Base-by-base conservation (phyloP, 2,797 vertebrate species). In the Rhabdophis nuchalis region DNA sequence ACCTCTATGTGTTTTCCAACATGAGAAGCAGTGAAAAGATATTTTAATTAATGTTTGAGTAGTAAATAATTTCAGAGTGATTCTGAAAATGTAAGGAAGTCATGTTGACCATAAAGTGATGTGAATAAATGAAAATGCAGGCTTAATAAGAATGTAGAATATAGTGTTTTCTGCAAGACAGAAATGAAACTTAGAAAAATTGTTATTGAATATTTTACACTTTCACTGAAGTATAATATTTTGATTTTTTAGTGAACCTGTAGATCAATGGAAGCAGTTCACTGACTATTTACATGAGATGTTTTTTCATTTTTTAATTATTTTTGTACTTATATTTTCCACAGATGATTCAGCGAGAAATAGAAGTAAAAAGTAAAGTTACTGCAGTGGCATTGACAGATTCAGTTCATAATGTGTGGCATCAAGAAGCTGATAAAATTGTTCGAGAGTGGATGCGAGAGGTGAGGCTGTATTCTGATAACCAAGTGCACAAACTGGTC, bases 371-470 rank as follows among this genome's bases (percentile, higher is more conserved):
- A 98, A 98, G 96, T 94, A 98, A 98, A 96, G 98, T 99, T 95
- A 98, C 98, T 91, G 98, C 99, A 56, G 99, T 99, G 96, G 99
- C 99, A 85, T 97, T 99, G 97, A 99, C 99, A 88, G 99, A 99
- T 97, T 99, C 99, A 4, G 98, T 99, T 97, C 99, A 99, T 97
- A 99, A 99, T 93, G 98, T 99, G 96, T 99, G 99, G 99, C 98
- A 99, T 94, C 99, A 99, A 97, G 98, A 99, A 96, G 98, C 97
- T 96, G 98, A 98, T 96, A 99, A 99, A 98, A 98, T 98, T 89
- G 98, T 98, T 91, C 98, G 98, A 95, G 99, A 99, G 91, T 99
- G 99, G 99, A 99, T 99, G 98, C 98, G 98, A 97, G 98, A 99
- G 98, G 99, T 99, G 97, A 98, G 96, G 68, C 86, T 3, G 0